phyloP scores from a whole-genome alignment of 2,113 vertebrate genomes.

The Neoarius graeffei region DNA sequence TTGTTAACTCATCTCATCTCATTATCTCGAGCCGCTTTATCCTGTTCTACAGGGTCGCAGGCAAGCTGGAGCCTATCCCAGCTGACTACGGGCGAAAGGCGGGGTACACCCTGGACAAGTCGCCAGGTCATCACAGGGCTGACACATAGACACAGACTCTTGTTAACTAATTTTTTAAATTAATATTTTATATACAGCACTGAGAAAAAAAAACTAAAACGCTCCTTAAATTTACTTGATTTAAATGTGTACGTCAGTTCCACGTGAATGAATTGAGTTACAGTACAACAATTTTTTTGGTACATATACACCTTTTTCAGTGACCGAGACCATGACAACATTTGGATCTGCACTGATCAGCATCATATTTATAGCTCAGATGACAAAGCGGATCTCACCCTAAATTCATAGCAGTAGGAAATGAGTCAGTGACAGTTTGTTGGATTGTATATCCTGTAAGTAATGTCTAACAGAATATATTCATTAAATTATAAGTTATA shows the following conservation, averaged over 20 bases:
- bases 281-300: neutral
- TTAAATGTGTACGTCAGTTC: neutral
- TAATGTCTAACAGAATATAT: neutral
- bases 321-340: neutral
- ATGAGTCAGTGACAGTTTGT: neutral
- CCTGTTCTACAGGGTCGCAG: no score
- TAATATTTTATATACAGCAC: neutral
- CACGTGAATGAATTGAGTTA: neutral
- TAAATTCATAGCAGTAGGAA: neutral
- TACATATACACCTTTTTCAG: neutral
- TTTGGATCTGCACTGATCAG: neutral
- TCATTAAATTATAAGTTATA: neutral
- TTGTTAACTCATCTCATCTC: neutral
- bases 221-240: neutral
- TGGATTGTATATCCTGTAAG: neutral
- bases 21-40: no score
- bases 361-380: neutral
- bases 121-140: no score
- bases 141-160: no score
- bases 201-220: neutral
- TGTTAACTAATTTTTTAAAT: neutral
- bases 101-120: no score
- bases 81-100: no score
- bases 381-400: neutral
- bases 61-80: no score